These are phyloP conservation scores for Vimba vimba DNA, from an alignment of 2,113 vertebrate species.

Conservation along the genomic window DNA sequence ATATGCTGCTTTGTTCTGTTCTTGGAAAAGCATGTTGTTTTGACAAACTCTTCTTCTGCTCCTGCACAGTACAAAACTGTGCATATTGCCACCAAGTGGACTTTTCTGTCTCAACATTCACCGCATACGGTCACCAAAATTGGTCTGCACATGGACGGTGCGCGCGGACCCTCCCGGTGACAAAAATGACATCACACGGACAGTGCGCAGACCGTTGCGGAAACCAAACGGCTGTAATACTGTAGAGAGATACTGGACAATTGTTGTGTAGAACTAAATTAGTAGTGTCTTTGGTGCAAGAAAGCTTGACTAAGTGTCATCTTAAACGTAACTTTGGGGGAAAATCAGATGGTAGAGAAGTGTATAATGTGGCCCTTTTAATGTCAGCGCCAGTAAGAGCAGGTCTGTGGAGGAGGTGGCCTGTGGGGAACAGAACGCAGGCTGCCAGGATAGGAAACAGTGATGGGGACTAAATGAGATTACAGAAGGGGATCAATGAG, in stretches of 20 bases:
- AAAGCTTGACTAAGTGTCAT: background rate
- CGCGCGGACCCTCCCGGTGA: background rate
- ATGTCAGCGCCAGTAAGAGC: slow-evolving; percentile 2
- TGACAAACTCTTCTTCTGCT: background rate
- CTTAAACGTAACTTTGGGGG: background rate
- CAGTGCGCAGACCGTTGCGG: too few relatives aligned
- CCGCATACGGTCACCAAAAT: background rate
- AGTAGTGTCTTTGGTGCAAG: background rate
- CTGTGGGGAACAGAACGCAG: background rate
- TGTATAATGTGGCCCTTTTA: background rate
- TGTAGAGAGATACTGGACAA: background rate
- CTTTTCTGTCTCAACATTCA: background rate
- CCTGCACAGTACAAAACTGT: too few relatives aligned
- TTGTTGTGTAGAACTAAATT: background rate
- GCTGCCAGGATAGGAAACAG: slow-evolving; percentile 35
- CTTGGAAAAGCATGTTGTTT: background rate
- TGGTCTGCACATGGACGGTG: background rate
- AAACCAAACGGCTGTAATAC: too few relatives aligned
- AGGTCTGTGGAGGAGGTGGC: background rate
- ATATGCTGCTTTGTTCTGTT: too few relatives aligned
- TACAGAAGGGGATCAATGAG: slow-evolving; percentile 58
- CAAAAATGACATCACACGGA: too few relatives aligned
- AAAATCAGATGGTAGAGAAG: background rate
- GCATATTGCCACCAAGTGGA: background rate
- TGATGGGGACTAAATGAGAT: slow-evolving; percentile 57